Percentiles rank a stretch among this genome's conserved stretches.
phyloP scores from a whole-genome alignment of 2,888 invertebrate species.

The Byasa hedistus region DNA sequence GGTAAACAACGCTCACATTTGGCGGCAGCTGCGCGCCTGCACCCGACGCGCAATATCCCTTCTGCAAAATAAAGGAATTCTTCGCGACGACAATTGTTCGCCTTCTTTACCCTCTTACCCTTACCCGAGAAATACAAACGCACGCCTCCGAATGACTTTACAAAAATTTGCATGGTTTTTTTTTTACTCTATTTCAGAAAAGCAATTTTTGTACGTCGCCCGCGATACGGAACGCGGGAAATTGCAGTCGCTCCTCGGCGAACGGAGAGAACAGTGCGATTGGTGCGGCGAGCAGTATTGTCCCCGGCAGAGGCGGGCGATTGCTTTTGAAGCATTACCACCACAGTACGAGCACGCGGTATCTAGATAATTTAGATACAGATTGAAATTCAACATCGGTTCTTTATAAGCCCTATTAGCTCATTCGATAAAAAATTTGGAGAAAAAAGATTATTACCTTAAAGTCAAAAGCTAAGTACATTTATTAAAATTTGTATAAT shows the following conservation, averaged over 20 bases:
- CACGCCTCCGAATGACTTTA: conserved; percentile 78
- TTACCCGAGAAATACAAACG: conserved; percentile 77
- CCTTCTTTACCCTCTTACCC: conserved; percentile 65
- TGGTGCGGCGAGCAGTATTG: conserved; percentile 65
- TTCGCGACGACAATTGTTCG: conserved; percentile 74
- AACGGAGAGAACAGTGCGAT: conserved; percentile 63
- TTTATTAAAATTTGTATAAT: too few relatives aligned
- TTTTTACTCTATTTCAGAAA: conserved; percentile 73
- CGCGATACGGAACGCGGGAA: conserved; percentile 74
- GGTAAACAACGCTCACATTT: conserved; percentile 64
- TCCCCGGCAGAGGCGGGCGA: conserved; percentile 58
- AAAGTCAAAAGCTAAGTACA: too few relatives aligned
- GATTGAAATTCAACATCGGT: background rate
- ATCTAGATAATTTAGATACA: background rate
- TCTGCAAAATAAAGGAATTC: conserved; percentile 76
- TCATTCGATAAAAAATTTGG: too few relatives aligned
- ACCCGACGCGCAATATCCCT: conserved; percentile 78
- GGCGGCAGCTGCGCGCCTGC: conserved; percentile 70
- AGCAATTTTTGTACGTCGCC: conserved; percentile 78
- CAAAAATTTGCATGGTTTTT: conserved; percentile 76
- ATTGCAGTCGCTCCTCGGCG: conserved; percentile 71
- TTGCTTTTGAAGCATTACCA: conserved; percentile 68
- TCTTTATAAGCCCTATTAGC: background rate
- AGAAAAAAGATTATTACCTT: too few relatives aligned
- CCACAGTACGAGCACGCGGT: conserved; percentile 9